Evolutionary conservation across 2,113 vertebrate species (phyloP), one percentile per base, ranked within the genome.

Genomic region (Pseudolaguvia tuberculata): DNA sequence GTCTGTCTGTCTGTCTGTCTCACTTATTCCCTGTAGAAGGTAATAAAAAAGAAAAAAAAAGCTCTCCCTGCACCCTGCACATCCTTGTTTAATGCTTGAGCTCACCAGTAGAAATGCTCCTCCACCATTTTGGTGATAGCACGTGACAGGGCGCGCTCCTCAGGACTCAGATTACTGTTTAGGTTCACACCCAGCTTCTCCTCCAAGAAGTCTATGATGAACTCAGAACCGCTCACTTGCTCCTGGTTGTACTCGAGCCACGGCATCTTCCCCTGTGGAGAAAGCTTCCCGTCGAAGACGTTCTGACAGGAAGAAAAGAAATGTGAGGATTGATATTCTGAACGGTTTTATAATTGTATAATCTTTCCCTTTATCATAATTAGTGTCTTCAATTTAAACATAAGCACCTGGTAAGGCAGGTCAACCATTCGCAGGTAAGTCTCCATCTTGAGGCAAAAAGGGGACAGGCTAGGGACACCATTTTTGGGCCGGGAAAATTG

Each of bases 101-200:
- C 93, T 94, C 85, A 99, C 97, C 97, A 99, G 86, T 98, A 98
- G 76, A 99, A 94, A 80, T 99, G 97, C 66, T 99, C 96, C 84
- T 99, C 97, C 86, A 98, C 94, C 97, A 99, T 97, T 86, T 94
- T 99, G 79, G 93, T 96, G 78, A 98, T 90, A 0, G 94, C 95
- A 23, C 94, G 92, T 42, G 95, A 96, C 84, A 98, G 76, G 14
- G 96, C 97, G 88, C 88, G 92, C 88, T 99, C 94, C 76, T 94
- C 93, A 0, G 92, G 92, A 42, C 92, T 94, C 65, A 99, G 92
- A 84, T 92, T 90, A 83, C 93, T 94, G 85, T 98, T 96, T 82
- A 99, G 92, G 84, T 94, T 94, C 76, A 93, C 91, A 50, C 96
- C 95, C 79, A 99, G 92, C 67, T 93, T 93, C 87, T 97, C 94